Conservation (phyloP, 2,113 vertebrate genomes). For the Gasterosteus aculeatus region DNA sequence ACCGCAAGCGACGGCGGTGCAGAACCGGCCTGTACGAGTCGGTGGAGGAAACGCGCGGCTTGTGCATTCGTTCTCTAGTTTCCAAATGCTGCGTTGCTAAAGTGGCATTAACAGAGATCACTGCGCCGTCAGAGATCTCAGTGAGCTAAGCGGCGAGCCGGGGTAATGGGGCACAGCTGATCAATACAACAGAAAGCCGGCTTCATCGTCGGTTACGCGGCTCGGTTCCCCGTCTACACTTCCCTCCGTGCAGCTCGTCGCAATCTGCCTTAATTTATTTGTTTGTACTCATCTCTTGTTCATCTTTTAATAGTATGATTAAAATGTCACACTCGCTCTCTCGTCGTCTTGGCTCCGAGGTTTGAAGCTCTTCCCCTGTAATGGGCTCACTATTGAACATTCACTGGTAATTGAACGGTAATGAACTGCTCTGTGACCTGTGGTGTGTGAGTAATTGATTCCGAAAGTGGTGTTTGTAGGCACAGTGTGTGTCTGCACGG, state of each 20-base stretch:
- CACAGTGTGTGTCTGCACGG: conserved; percentile 52
- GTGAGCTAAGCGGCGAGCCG: conserved; percentile 39
- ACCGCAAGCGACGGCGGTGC: conserved; percentile 27
- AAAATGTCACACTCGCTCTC: conserved; percentile 59
- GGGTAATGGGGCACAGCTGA: conserved; percentile 36
- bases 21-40: conserved; percentile 41
- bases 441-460: conserved; percentile 78
- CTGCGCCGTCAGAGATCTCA: conserved; percentile 34
- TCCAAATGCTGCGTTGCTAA: conserved; percentile 16
- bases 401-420: conserved; percentile 75
- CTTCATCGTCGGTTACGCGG: conserved; percentile 34
- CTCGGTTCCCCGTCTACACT: background rate
- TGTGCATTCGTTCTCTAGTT: conserved; percentile 27
- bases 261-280: conserved; percentile 52
- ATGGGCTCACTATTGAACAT: conserved; percentile 70
- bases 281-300: conserved; percentile 46
- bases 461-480: conserved; percentile 69
- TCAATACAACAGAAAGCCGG: conserved; percentile 50
- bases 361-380: conserved; percentile 59
- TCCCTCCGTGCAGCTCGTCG: conserved; percentile 20
- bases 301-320: conserved; percentile 66
- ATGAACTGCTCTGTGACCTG: conserved; percentile 76
- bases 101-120: conserved; percentile 25
- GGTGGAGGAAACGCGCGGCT: conserved; percentile 5
- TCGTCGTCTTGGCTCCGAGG: conserved; percentile 57